Evolutionary conservation across 2,888 invertebrate species (phyloP), one percentile per base, ranked within the genome.

Genomic region (Chamaedrilus cognettii): DNA sequence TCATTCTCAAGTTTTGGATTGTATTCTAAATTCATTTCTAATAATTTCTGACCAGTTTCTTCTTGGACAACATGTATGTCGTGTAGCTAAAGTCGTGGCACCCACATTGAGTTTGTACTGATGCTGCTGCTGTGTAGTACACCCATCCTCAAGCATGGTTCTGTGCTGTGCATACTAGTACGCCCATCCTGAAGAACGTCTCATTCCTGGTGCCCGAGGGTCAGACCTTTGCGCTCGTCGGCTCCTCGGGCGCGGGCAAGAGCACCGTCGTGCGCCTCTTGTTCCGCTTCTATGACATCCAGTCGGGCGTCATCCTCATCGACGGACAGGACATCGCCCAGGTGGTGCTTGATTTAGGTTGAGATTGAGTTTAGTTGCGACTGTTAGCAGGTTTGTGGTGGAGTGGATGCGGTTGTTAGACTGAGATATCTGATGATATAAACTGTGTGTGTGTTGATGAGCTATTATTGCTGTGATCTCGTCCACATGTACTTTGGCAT

Each of bases 231-330:
- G 83, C 82, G 26, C 70, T 82, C 69, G 82, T 82, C 2, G 73
- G 73, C 7, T 69, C 68, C 2, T 67, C 67, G 0, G 73, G 73
- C 7, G 70, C 70, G 19, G 84, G 86, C n/a, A 86, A 86, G 74
- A 82, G 82, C 52, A 85, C 86, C 3, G 78, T 86, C 50, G 77
- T 85, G 26, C 79, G 85, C 7, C 77, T 86, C 19, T 75, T 86
- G 2, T 84, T 85, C 73, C 76, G 85, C 3, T 80, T 86, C 51
- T 85, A 85, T 74, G 85, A 86, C 70, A 73, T 81, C 0, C 72
- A 79, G 11, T 70, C 71, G 19, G 84, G 84, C 31, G 61, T 67
- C 32, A 82, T 84, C 42, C 64, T 75, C 1, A 76, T 85, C 62
- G 83, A 85, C 72, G 80, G 78, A 3, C 80, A 81, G 71, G 75